Percentiles rank a stretch among this genome's conserved stretches.
Evolutionary conservation across 2,797 vertebrate species (phyloP).

Genomic region (Okamejei kenojei): DNA sequence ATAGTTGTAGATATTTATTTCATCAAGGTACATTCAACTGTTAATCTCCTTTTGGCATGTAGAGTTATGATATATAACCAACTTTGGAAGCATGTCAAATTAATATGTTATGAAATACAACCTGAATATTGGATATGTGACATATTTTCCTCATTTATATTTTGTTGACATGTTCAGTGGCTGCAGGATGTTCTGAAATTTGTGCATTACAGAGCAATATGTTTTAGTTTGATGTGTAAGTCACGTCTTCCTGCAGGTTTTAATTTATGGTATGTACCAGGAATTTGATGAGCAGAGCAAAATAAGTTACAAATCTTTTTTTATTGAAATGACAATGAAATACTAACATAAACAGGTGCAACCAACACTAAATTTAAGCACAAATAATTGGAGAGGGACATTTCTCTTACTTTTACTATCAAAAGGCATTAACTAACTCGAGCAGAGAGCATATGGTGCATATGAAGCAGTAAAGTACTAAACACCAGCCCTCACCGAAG

Average conservation of each 20-base stretch:
- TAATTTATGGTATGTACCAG: not conserved
- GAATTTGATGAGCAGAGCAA: not conserved
- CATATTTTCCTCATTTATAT: not conserved
- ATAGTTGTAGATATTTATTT: constrained; percentile 6
- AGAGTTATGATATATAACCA: constrained; percentile 3
- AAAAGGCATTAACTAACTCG: not conserved
- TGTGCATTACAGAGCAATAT: not conserved
- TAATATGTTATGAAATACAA: constrained; percentile 21
- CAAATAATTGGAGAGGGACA: not conserved
- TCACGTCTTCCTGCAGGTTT: not conserved
- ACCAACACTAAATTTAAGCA: not conserved
- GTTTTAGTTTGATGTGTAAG: not conserved
- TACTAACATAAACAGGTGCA: not conserved
- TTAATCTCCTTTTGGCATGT: constrained; percentile 9
- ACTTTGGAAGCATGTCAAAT: not conserved
- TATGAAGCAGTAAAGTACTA: not conserved
- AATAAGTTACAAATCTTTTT: not conserved
- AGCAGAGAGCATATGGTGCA: not conserved
- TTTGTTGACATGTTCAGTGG: not conserved
- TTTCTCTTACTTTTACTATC: not conserved
- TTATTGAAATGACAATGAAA: not conserved
- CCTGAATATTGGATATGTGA: not conserved
- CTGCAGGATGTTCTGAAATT: not conserved
- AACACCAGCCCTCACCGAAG: too few relatives aligned
- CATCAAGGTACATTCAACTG: not conserved